These are phyloP conservation scores for Nilaparvata lugens DNA, from an alignment of 1,140 invertebrate genomes.

Conservation along the genomic window DNA sequence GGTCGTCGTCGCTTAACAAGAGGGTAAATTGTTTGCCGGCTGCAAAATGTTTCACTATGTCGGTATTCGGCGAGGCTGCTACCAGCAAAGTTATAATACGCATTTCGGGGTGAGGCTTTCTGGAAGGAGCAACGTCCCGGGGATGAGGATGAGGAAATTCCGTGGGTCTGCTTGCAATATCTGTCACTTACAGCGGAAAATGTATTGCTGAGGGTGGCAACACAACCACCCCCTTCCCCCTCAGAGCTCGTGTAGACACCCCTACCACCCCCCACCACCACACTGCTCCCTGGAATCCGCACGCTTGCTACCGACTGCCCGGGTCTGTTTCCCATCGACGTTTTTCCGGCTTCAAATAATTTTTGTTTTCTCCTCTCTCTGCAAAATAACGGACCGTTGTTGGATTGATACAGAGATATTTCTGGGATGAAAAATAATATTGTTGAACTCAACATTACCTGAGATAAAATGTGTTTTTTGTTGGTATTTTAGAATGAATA, in stretches of 20 bases:
- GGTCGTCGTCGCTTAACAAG: slow-evolving; percentile 1
- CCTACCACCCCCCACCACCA: not conserved
- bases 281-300: not conserved
- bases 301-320: not conserved
- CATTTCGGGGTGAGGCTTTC: not conserved
- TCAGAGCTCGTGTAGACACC: not conserved
- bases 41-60: slow-evolving; percentile 19
- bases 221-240: not conserved
- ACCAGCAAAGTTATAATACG: slow-evolving; percentile 13
- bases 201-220: slow-evolving; percentile 7
- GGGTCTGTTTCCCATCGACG: no score
- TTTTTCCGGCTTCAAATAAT: no score
- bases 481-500: no score
- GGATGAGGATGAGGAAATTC: slow-evolving; percentile 6
- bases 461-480: no score
- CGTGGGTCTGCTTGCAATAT: slow-evolving; percentile 17
- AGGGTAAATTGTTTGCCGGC: slow-evolving; percentile 16
- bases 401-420: no score
- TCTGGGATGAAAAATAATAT: no score
- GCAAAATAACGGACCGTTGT: no score
- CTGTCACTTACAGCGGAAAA: slow-evolving; percentile 20
- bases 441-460: no score
- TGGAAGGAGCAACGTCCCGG: slow-evolving; percentile 1
- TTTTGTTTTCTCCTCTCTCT: no score
- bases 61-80: slow-evolving; percentile 10